Percentiles rank a stretch among this genome's conserved stretches.
phyloP scores from a whole-genome alignment of 1,140 invertebrate genomes.

The Uloborus diversus region DNA sequence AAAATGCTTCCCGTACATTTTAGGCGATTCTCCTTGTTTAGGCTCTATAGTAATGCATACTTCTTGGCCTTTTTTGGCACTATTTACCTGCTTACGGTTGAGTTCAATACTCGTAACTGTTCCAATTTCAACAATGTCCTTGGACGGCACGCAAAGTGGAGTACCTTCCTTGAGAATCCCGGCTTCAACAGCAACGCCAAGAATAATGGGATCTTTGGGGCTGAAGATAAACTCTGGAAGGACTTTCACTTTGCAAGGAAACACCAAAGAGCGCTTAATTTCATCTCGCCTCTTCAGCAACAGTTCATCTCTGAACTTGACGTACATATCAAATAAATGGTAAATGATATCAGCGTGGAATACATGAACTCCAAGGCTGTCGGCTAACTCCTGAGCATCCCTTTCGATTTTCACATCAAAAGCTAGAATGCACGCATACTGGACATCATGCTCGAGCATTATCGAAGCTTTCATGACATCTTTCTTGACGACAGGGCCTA shows the following conservation, averaged over 20 bases:
- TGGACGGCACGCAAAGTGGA: conserved; percentile 94
- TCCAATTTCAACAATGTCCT: conserved; percentile 93
- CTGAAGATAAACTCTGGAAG: conserved; percentile 94
- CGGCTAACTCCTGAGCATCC: conserved; percentile 97
- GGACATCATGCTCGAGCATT: conserved; percentile 97
- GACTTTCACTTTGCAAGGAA: conserved; percentile 93
- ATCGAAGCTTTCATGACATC: conserved; percentile 99
- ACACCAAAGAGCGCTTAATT: conserved; percentile 95
- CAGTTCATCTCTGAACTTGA: conserved; percentile 91
- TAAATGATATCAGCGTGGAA: conserved; percentile 99
- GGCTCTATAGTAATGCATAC: conserved; percentile 98
- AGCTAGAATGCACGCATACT: conserved; percentile 98
- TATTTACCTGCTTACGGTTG: conserved; percentile 82
- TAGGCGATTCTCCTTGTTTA: conserved; percentile 94
- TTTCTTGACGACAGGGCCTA: conserved; percentile 98
- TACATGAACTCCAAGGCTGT: conserved; percentile 92
- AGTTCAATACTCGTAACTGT: conserved; percentile 93
- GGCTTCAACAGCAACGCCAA: conserved; percentile 94
- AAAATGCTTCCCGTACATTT: conserved; percentile 98
- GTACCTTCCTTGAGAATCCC: conserved; percentile 97
- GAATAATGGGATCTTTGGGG: conserved; percentile 95
- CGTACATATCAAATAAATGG: conserved; percentile 98
- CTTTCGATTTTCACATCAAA: conserved; percentile 99
- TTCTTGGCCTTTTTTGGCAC: conserved; percentile 93
- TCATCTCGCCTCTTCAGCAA: conserved; percentile 93